Percentiles rank a stretch among this genome's conserved stretches.
These are phyloP conservation scores for Oligia fasciuncula DNA, from an alignment of 2,888 invertebrate genomes.

Conservation along the genomic window DNA sequence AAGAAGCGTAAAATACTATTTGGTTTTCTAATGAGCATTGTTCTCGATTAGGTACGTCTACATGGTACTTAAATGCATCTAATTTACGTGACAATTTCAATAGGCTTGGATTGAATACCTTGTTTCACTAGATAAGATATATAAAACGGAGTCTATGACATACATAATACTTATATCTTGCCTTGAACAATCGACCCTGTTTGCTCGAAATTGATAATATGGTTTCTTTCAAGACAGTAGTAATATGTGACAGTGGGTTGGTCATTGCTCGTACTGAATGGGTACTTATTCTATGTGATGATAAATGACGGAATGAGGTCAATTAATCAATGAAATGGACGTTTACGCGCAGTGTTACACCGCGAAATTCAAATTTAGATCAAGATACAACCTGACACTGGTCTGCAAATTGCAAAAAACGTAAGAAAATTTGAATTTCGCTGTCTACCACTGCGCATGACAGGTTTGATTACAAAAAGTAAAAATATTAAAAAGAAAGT, in stretches of 20 bases:
- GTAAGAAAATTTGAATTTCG: too few species aligned
- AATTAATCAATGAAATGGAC: constrained; percentile 6
- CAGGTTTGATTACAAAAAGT: neutral
- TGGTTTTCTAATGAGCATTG: constrained; percentile 18
- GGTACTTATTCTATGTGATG: neutral
- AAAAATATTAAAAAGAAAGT: constrained; percentile 6
- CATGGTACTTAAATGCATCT: neutral
- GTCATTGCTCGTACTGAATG: neutral
- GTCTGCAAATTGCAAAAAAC: too few species aligned
- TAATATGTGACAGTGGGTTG: neutral
- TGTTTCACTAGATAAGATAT: neutral
- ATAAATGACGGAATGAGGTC: constrained; percentile 18
- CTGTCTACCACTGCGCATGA: too few species aligned
- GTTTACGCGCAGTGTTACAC: neutral
- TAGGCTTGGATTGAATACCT: neutral
- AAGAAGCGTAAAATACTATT: neutral
- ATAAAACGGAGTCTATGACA: neutral
- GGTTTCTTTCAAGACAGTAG: constrained; percentile 23
- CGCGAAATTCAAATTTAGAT: too few species aligned
- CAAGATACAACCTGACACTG: too few species aligned
- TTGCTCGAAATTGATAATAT: constrained; percentile 33
- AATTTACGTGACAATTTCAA: neutral
- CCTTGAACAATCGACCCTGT: constrained; percentile 22
- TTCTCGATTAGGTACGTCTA: neutral
- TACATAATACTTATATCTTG: neutral